phyloP scores from a whole-genome alignment of 2,113 vertebrate genomes.

The Sylvietta virens region DNA sequence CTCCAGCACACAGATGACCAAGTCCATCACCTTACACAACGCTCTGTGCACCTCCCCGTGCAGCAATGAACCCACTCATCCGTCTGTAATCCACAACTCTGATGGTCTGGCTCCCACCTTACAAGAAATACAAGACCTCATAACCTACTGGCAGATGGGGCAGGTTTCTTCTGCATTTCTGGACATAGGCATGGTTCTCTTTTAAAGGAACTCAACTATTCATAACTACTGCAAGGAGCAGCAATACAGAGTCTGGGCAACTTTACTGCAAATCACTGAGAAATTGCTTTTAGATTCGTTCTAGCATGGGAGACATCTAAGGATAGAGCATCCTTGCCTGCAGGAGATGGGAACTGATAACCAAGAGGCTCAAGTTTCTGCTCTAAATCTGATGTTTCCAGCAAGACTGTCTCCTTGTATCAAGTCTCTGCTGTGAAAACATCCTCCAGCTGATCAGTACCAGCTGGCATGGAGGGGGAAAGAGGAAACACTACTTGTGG shows the following conservation, averaged over 20 bases:
- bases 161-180: neutral
- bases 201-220: neutral
- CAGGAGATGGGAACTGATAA: neutral
- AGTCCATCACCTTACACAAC: neutral
- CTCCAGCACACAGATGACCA: neutral
- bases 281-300: neutral
- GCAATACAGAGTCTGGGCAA: neutral
- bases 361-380: neutral
- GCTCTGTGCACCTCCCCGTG: neutral
- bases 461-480: neutral
- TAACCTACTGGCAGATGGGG: neutral
- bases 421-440: neutral
- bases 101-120: neutral
- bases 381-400: constrained; percentile 1
- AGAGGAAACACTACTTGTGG: neutral
- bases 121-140: neutral
- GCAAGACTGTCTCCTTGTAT: constrained; percentile 8
- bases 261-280: neutral
- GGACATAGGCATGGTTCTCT: neutral
- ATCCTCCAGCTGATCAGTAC: neutral
- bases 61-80: neutral
- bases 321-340: neutral
- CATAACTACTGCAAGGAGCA: neutral
- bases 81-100: neutral
- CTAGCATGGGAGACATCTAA: neutral